Conservation (phyloP, 30 jellyfish, hydroid and myxozoan species). For the Aurelia sp. region DNA sequence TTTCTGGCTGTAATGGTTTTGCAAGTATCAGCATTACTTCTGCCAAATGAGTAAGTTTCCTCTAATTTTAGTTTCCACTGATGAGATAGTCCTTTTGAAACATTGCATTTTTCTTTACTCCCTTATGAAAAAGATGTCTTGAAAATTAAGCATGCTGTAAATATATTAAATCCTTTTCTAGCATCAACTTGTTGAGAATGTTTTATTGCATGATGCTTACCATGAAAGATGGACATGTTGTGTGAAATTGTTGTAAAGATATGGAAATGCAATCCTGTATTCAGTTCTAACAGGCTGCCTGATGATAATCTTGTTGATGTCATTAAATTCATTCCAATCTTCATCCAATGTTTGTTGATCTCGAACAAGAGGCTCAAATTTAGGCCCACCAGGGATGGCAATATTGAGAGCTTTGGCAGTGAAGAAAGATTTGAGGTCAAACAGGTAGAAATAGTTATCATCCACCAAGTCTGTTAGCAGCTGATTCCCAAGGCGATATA, state of each 20-base stretch:
- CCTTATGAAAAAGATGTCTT: too few species aligned
- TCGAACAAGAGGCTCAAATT: slow-evolving; percentile 97
- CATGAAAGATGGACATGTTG: slow-evolving; percentile 94
- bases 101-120: too few species aligned
- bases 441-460: slow-evolving; percentile 91
- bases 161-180: too few species aligned
- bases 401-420: slow-evolving; percentile 98
- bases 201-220: slow-evolving; percentile 33
- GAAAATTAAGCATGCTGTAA: too few species aligned
- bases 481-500: slow-evolving; percentile 97
- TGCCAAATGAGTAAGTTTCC: too few species aligned
- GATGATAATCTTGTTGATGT: slow-evolving; percentile 94
- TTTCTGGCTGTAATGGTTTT: too few species aligned
- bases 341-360: slow-evolving; percentile 93
- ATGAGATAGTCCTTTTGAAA: too few species aligned
- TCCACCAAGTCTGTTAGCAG: slow-evolving; percentile 96
- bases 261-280: slow-evolving; percentile 97
- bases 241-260: slow-evolving; percentile 95
- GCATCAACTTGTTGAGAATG: too few species aligned
- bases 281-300: slow-evolving; percentile 98
- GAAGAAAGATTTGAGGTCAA: slow-evolving; percentile 95
- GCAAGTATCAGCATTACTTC: too few species aligned
- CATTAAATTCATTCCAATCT: slow-evolving; percentile 99
- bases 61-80: too few species aligned
- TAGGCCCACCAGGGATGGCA: slow-evolving; percentile 99